Base-by-base conservation (phyloP, 2,113 vertebrate genomes). In the Ascaphus truei region DNA sequence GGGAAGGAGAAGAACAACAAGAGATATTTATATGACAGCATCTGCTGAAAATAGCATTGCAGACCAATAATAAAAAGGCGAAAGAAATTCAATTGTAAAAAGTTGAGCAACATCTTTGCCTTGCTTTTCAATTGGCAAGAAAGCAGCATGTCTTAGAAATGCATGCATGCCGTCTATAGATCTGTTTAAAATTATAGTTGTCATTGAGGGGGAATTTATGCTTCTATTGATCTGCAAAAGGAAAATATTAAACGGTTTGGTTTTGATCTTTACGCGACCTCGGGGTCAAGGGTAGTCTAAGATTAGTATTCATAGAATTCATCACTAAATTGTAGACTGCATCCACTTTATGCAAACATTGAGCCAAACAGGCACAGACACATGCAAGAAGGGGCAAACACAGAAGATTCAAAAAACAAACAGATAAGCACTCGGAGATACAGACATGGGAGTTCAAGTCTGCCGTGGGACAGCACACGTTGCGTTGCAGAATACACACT, bases 151-250 rank as follows among this genome's bases (percentile, higher is more conserved):
- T 77, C 82, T 84, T 86, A 86, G 85, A 86, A 89, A 86, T 79
- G 81, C 85, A 79, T 68, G 84, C 84, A 73, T 79, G 88, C 84
- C 68, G 89, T 86, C 92, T 96, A 95, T 95, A 92, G 93, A 98
- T 97, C 93, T 94, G 89, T 90, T 96, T 92, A 95, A 96, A 99
- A 96, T 96, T 96, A 98, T 95, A 93, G 92, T 96, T 98, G 94
- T 96, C 95, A 94, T 94, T 96, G 94, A 94, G 88, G 90, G 88
- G 86, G 93, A 96, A 95, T 98, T 96, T 95, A 98, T 96, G 92
- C 92, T 80, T 76, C 87, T 93, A 97, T 98, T 98, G 96, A 98
- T 98, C 95, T 90, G 80, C 89, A 91, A 90, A 92, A 90, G 92
- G 92, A 97, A 97, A 99, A 96, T 96, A 96, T 96, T 93, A 96